These are phyloP conservation scores for Lycophotia porphyrea DNA, from an alignment of 2,888 invertebrate species.

Conservation along the genomic window DNA sequence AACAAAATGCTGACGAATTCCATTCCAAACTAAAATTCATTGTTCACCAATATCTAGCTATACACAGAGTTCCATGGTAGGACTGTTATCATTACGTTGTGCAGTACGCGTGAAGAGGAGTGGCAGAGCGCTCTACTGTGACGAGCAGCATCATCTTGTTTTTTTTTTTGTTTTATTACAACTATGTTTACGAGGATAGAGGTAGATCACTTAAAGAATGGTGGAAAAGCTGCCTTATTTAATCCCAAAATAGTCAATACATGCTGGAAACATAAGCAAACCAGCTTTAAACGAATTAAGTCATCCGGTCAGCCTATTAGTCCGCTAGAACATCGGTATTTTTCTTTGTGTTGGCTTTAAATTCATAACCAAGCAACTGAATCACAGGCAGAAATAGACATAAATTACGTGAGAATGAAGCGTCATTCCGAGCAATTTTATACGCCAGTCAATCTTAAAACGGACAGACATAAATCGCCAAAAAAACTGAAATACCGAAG, in stretches of 20 bases:
- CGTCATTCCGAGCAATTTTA: slow-evolving; percentile 21
- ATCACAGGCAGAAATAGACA: neutral
- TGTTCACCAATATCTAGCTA: neutral
- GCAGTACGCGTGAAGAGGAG: slow-evolving; percentile 68
- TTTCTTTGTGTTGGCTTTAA: neutral
- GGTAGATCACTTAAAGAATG: neutral
- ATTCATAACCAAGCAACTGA: slow-evolving; percentile 3
- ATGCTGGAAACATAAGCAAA: neutral
- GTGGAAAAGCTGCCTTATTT: neutral
- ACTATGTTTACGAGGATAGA: slow-evolving; percentile 5
- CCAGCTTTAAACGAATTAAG: neutral
- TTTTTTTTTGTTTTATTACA: slow-evolving; percentile 29
- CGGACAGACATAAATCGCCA: slow-evolving; percentile 33
- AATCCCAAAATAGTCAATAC: neutral
- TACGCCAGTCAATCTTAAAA: slow-evolving; percentile 34
- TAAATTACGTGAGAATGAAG: slow-evolving; percentile 9
- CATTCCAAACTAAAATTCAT: slow-evolving; percentile 13
- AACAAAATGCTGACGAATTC: neutral
- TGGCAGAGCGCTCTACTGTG: slow-evolving; percentile 66
- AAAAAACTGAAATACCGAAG: slow-evolving; percentile 26
- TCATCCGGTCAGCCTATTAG: neutral
- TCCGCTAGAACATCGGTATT: neutral
- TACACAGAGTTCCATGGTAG: slow-evolving; percentile 28
- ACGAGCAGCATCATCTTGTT: slow-evolving; percentile 56
- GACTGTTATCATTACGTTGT: slow-evolving; percentile 60